These are phyloP conservation scores for Oplegnathus fasciatus DNA, from an alignment of 2,113 vertebrate species.

Conservation along the genomic window DNA sequence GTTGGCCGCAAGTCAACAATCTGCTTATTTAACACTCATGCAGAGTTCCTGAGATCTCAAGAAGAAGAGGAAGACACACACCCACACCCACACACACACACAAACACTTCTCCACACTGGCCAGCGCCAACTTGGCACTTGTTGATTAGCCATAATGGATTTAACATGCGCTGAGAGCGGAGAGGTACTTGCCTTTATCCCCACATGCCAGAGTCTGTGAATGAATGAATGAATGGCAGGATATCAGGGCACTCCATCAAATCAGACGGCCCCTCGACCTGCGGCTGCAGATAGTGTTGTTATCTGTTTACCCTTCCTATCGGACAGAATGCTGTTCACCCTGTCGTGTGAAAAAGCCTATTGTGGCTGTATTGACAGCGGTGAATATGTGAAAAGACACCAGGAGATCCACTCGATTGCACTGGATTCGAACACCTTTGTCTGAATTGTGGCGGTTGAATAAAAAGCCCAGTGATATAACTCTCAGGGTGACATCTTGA, in stretches of 20 bases:
- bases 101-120: constrained; percentile 1
- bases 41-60: constrained; percentile 42
- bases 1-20: constrained; percentile 64
- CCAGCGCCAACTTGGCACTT: constrained; percentile 41
- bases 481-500: not conserved
- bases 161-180: constrained; percentile 41
- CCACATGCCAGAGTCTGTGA: not conserved
- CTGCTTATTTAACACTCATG: constrained; percentile 46
- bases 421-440: not conserved
- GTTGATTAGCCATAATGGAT: constrained; percentile 58
- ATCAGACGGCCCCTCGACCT: constrained; percentile 34
- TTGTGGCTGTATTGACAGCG: constrained; percentile 12
- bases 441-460: not conserved
- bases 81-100: constrained; percentile 9
- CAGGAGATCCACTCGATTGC: constrained; percentile 1
- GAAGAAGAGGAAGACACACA: constrained; percentile 9
- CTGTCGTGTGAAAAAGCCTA: not conserved
- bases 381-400: constrained; percentile 11
- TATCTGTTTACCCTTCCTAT: constrained; percentile 44
- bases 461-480: rapidly evolving
- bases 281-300: constrained; percentile 38
- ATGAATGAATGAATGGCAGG: constrained; percentile 58
- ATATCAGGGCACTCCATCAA: constrained; percentile 58
- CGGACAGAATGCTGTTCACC: not conserved
- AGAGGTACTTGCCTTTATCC: constrained; percentile 8